Evolutionary conservation across 2,888 invertebrate species (phyloP).

Genomic region (Tricholauxania praeusta): DNA sequence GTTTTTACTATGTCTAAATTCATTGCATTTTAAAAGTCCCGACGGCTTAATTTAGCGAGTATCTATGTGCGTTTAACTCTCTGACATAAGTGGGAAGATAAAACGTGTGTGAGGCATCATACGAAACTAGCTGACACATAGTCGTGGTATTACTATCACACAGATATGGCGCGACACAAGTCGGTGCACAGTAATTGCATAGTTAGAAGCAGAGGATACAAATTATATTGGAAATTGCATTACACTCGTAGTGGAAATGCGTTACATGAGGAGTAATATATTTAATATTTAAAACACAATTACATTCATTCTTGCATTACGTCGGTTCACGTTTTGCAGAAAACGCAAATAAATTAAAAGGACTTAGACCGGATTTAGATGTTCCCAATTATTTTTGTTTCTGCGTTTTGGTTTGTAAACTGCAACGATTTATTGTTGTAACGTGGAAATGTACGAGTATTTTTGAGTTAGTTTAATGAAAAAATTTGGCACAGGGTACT

Average conservation of each 20-base stretch:
- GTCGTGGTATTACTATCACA: constrained; percentile 2
- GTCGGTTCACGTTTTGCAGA: too few relatives aligned
- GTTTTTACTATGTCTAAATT: constrained; percentile 27
- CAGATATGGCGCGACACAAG: not conserved
- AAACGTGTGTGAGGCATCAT: constrained; percentile 6
- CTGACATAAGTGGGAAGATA: not conserved
- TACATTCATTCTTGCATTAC: too few relatives aligned
- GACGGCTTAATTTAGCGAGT: constrained; percentile 22
- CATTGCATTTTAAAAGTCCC: constrained; percentile 9
- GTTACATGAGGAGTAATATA: not conserved
- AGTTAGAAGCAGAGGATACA: not conserved
- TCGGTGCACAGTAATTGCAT: not conserved
- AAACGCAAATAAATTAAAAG: constrained; percentile 20
- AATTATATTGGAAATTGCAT: constrained; percentile 10
- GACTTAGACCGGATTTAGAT: constrained; percentile 13
- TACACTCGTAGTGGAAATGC: not conserved
- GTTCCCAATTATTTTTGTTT: constrained; percentile 10
- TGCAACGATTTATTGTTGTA: not conserved
- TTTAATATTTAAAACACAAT: not conserved
- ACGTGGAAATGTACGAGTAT: not conserved
- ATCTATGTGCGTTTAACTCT: not conserved
- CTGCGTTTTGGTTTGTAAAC: not conserved
- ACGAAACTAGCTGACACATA: not conserved
- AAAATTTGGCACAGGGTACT: too few relatives aligned
- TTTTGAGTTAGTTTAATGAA: too few relatives aligned